A percentile compares a stretch with the other conserved stretches of the same genome.
Conservation (phyloP, 2,113 vertebrate species). For the Potamarius usumacintae region DNA sequence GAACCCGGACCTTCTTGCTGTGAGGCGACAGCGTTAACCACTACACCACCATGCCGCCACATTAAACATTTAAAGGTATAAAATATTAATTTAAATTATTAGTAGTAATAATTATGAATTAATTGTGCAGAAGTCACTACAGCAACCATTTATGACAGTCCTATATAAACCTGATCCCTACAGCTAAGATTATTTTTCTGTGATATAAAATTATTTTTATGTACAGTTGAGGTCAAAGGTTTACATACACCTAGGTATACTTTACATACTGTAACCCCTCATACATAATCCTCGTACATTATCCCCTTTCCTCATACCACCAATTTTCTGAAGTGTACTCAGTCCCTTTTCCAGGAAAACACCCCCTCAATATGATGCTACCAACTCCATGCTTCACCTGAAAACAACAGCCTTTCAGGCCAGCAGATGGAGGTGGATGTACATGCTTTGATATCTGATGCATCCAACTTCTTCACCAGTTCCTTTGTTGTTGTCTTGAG, state of each 20-base stretch:
- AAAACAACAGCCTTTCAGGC: not conserved
- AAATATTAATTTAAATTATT: not conserved
- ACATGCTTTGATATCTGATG: not conserved
- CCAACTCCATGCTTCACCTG: not conserved
- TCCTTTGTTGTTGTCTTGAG: too few species aligned
- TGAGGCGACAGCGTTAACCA: too few species aligned
- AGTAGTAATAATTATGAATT: not conserved
- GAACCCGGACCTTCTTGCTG: too few species aligned
- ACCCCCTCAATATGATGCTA: not conserved
- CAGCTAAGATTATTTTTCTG: not conserved
- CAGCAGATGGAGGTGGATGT: not conserved
- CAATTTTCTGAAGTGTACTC: not conserved
- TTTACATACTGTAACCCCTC: not conserved
- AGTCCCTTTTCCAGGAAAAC: not conserved
- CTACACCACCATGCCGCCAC: too few species aligned
- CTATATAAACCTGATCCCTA: not conserved
- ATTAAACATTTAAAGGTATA: too few species aligned
- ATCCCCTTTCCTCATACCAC: not conserved
- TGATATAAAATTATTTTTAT: not conserved
- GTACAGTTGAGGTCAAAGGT: not conserved
- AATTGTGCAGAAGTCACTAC: not conserved
- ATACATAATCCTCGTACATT: not conserved
- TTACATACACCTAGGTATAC: not conserved
- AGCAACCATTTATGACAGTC: not conserved
- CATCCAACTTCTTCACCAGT: too few species aligned